Conservation (phyloP, 2,888 invertebrate genomes). For the Priocnemis perturbator region DNA sequence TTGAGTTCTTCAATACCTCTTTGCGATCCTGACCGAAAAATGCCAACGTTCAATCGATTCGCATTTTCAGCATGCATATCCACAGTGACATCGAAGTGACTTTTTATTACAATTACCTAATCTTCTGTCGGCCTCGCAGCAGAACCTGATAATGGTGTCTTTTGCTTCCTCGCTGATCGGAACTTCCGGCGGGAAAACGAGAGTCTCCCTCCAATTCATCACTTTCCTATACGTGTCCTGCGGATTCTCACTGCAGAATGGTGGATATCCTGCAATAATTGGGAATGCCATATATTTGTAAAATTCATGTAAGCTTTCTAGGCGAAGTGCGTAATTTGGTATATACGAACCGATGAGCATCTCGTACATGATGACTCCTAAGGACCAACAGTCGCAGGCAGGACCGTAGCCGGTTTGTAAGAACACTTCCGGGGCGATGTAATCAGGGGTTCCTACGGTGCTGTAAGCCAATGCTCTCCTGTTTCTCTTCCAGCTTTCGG, state of each 20-base stretch:
- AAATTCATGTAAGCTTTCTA: too few relatives aligned
- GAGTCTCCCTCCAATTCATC: conserved; percentile 99
- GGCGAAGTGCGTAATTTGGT: too few relatives aligned
- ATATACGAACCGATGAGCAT: conserved; percentile 91
- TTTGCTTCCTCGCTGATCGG: conserved; percentile 99
- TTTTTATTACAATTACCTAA: conserved; percentile 73
- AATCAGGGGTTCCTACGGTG: conserved; percentile 98
- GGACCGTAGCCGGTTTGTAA: conserved; percentile 98
- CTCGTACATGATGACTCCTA: conserved; percentile 99
- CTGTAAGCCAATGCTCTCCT: conserved; percentile 95
- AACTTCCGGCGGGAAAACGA: conserved; percentile 99
- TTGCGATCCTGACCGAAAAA: conserved; percentile 84
- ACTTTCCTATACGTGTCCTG: conserved; percentile 98
- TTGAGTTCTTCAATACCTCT: conserved; percentile 96
- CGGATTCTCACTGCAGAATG: conserved; percentile 99
- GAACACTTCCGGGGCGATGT: conserved; percentile 99
- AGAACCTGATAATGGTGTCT: conserved; percentile 96
- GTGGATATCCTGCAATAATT: conserved; percentile 88
- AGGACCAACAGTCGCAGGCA: conserved; percentile 99
- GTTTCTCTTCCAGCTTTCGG: conserved; percentile 99
- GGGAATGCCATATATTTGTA: too few relatives aligned
- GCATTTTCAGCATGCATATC: too few relatives aligned
- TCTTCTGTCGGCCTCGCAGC: conserved; percentile 96
- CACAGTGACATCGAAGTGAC: neutral
- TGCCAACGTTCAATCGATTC: too few relatives aligned